phyloP scores from a whole-genome alignment of 2,797 vertebrate genomes.

The Poeciliopsis turneri region DNA sequence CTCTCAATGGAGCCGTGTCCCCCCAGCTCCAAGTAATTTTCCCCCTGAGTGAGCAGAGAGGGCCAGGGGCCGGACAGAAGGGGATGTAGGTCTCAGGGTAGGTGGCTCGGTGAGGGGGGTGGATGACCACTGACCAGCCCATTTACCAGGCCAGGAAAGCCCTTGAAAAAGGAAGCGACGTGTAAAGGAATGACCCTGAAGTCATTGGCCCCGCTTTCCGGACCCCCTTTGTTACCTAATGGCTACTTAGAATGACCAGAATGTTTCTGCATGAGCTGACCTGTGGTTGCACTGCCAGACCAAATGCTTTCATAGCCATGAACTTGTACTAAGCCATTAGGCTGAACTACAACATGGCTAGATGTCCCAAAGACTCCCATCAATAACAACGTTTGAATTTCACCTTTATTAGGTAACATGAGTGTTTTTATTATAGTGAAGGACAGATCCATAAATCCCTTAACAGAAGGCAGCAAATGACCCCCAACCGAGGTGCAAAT shows the following conservation, averaged over 20 bases:
- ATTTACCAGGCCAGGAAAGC: conserved; percentile 63
- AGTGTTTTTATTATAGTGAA: background rate
- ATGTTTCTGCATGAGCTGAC: conserved; percentile 38
- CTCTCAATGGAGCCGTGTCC: conserved; percentile 71
- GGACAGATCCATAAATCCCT: background rate
- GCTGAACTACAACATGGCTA: background rate
- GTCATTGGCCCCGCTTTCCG: conserved; percentile 44
- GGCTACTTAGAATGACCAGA: conserved; percentile 33
- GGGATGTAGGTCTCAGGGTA: conserved; percentile 57
- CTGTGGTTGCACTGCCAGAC: conserved; percentile 19
- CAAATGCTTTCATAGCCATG: conserved; percentile 44
- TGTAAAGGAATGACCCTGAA: conserved; percentile 76
- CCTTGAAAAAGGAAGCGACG: conserved; percentile 71
- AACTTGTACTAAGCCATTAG: conserved; percentile 51
- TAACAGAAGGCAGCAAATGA: conserved; percentile 6
- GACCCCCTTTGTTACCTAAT: conserved; percentile 54
- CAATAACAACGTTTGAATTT: background rate
- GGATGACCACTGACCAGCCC: conserved; percentile 70
- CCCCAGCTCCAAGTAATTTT: conserved; percentile 70
- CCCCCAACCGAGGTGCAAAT: conserved; percentile 1
- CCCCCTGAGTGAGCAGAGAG: conserved; percentile 70
- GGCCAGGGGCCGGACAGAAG: conserved; percentile 52
- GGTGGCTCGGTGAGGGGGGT: conserved; percentile 45
- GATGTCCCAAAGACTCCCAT: background rate
- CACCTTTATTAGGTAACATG: background rate